Percentiles rank a stretch among this genome's conserved stretches.
phyloP scores from a whole-genome alignment of 2,113 vertebrate genomes.

The Python bivittatus region DNA sequence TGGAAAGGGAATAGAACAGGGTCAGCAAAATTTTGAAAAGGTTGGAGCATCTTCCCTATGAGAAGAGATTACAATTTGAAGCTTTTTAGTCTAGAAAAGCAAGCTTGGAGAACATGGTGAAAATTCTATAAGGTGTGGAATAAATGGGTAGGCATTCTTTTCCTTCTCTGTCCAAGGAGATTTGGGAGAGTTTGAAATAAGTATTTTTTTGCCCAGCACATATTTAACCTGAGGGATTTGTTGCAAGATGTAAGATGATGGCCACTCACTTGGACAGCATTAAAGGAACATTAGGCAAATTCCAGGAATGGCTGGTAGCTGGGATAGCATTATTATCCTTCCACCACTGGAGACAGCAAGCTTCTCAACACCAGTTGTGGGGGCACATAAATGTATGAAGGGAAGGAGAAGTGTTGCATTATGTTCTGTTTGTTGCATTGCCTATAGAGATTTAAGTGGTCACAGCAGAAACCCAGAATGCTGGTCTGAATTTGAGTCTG shows the following conservation, averaged over 20 bases:
- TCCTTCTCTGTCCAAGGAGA: background rate
- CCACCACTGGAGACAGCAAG: background rate
- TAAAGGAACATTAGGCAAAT: background rate
- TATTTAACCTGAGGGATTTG: background rate
- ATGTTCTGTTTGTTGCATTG: background rate
- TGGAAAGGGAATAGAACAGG: background rate
- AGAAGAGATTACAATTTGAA: background rate
- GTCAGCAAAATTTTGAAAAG: background rate
- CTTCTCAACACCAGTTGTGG: background rate
- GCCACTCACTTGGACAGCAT: background rate
- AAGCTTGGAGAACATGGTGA: background rate
- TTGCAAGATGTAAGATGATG: background rate
- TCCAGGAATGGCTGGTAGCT: background rate
- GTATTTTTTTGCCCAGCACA: background rate
- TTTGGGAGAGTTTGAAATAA: background rate
- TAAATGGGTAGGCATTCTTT: background rate
- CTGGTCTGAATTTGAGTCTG: too few relatives aligned
- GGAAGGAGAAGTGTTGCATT: background rate
- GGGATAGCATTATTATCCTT: background rate
- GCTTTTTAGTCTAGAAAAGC: background rate
- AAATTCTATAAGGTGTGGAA: background rate
- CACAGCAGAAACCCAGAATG: background rate
- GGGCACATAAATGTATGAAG: background rate
- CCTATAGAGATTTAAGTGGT: background rate
- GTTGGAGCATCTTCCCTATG: background rate